These are phyloP conservation scores for Phortica variegata DNA, from an alignment of 1,140 invertebrate species.

Conservation along the genomic window DNA sequence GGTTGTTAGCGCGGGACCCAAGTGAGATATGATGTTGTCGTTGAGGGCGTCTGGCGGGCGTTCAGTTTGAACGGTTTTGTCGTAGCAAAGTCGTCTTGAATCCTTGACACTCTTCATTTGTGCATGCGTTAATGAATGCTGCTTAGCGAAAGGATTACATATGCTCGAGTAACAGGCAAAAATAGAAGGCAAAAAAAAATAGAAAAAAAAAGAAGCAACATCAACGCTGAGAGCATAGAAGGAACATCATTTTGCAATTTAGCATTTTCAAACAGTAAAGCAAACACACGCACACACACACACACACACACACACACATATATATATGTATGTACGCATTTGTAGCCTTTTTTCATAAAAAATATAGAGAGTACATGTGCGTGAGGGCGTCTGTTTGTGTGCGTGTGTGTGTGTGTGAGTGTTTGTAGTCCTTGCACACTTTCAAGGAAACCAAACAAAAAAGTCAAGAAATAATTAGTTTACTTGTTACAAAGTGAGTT, in stretches of 20 bases:
- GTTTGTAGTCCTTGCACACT: constrained; percentile 12
- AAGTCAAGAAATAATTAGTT: constrained; percentile 55
- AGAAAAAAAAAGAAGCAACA: constrained; percentile 23
- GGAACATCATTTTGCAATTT: constrained; percentile 51
- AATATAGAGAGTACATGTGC: constrained; percentile 11
- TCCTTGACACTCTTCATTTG: constrained; percentile 53
- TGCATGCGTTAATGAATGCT: constrained; percentile 46
- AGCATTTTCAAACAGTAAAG: constrained; percentile 28
- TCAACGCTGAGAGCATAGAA: constrained; percentile 44
- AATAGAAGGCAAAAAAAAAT: too few relatives aligned
- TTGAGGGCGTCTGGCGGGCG: too few relatives aligned
- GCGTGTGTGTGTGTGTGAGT: background rate
- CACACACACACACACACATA: background rate
- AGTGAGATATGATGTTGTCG: too few relatives aligned
- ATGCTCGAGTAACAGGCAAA: constrained; percentile 34
- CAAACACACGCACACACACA: background rate
- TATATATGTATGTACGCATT: background rate
- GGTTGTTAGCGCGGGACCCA: too few relatives aligned
- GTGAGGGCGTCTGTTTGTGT: background rate
- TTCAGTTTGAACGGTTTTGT: too few relatives aligned
- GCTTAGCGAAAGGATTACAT: too few relatives aligned
- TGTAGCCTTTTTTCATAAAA: constrained; percentile 15
- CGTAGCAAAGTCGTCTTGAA: constrained; percentile 13
- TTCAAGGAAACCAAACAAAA: constrained; percentile 23
- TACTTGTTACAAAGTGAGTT: constrained; percentile 53